phyloP scores from a whole-genome alignment of 2,113 vertebrate species.

The Zonotrichia leucophrys region DNA sequence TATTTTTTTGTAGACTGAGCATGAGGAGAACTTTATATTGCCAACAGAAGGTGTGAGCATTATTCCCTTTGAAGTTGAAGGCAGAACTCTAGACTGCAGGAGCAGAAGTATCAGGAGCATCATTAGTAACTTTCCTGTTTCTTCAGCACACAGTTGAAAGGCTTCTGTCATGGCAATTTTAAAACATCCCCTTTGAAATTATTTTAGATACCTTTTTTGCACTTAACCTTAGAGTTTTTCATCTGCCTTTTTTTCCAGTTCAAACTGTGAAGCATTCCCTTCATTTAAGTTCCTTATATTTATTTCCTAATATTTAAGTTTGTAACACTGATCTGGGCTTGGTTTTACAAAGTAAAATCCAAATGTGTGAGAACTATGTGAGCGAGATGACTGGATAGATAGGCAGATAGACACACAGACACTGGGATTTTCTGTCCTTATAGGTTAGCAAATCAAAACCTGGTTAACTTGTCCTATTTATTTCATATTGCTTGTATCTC shows the following conservation, averaged over 20 bases:
- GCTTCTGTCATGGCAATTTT: constrained; percentile 42
- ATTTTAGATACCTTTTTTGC: neutral
- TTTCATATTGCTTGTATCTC: neutral
- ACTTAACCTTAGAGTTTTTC: neutral
- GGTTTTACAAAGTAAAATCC: neutral
- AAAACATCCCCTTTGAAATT: constrained; percentile 40
- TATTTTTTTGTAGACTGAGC: neutral
- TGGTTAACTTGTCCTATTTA: neutral
- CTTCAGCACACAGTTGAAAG: constrained; percentile 28
- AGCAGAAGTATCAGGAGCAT: neutral
- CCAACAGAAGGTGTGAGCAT: neutral
- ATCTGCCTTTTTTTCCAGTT: neutral
- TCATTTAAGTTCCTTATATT: neutral
- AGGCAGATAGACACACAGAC: neutral
- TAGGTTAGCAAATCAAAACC: neutral
- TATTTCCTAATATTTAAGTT: neutral
- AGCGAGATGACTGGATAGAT: neutral
- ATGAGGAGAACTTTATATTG: neutral
- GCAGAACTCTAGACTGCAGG: neutral
- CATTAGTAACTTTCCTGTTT: constrained; percentile 40
- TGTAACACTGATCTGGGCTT: neutral
- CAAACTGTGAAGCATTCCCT: neutral
- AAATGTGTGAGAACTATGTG: neutral
- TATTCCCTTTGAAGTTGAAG: constrained; percentile 34
- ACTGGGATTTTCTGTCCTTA: neutral